A percentile compares a stretch with the other conserved stretches of the same genome.
Conservation (phyloP, 2,888 invertebrate species). For the Apotomis betuletana region DNA sequence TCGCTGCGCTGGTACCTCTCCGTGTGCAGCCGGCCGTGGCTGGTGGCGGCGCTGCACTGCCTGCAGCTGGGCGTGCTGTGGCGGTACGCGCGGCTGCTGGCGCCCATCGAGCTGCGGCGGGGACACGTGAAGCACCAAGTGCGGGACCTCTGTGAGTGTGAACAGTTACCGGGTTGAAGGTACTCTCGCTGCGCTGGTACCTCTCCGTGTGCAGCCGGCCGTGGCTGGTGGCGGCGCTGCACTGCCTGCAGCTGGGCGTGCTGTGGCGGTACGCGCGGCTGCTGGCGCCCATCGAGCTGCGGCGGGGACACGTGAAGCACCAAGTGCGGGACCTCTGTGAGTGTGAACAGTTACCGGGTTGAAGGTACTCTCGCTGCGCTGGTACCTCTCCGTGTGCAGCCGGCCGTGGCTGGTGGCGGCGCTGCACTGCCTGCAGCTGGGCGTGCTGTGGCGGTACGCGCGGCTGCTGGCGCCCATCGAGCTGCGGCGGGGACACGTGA, state of each 20-base stretch:
- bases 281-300: constrained; percentile 91
- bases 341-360: constrained; percentile 42
- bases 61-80: constrained; percentile 89
- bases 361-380: constrained; percentile 87
- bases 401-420: constrained; percentile 82
- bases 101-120: constrained; percentile 90
- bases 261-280: constrained; percentile 92
- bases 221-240: constrained; percentile 84
- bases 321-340: constrained; percentile 86
- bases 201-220: constrained; percentile 79
- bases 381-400: constrained; percentile 86
- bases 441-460: constrained; percentile 92
- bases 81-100: constrained; percentile 92
- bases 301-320: constrained; percentile 91
- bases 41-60: constrained; percentile 85
- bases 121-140: constrained; percentile 94
- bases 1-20: constrained; percentile 90
- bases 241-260: constrained; percentile 88
- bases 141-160: constrained; percentile 76
- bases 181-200: constrained; percentile 90
- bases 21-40: constrained; percentile 74
- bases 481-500: constrained; percentile 89
- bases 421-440: constrained; percentile 87
- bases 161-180: constrained; percentile 58
- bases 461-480: constrained; percentile 93